Evolutionary conservation across 2,797 vertebrate genomes (phyloP).

Genomic region (Girardinus metallicus): DNA sequence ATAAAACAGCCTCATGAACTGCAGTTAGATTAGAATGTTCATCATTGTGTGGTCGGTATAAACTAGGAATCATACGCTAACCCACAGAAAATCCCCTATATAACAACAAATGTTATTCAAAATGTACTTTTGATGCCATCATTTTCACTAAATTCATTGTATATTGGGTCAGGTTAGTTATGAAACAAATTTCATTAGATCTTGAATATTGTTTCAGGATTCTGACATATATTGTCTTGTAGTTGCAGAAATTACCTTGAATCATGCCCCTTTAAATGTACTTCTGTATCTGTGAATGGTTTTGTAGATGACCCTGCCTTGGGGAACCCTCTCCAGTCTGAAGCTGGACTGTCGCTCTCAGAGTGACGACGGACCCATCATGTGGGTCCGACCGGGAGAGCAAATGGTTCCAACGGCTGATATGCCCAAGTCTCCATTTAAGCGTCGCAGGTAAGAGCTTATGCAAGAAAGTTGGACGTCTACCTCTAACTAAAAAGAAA

Average conservation of each 20-base stretch:
- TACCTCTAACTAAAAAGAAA: background rate
- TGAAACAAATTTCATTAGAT: background rate
- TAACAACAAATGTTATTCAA: background rate
- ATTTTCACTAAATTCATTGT: background rate
- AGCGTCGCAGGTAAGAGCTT: conserved; percentile 88
- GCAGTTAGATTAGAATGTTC: background rate
- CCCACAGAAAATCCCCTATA: background rate
- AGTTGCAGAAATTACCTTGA: background rate
- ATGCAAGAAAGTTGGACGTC: background rate
- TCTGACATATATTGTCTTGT: background rate
- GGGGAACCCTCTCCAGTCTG: conserved; percentile 95
- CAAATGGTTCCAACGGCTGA: conserved; percentile 99
- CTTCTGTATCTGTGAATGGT: conserved; percentile 3
- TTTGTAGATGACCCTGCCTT: conserved; percentile 94
- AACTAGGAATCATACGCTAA: background rate
- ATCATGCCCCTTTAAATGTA: background rate
- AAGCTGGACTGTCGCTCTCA: conserved; percentile 95
- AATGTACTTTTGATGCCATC: background rate
- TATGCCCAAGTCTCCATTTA: conserved; percentile 98
- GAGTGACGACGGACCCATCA: conserved; percentile 97
- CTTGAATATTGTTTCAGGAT: background rate
- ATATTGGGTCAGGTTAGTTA: background rate
- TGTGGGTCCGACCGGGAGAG: conserved; percentile 98
- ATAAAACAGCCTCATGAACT: background rate
- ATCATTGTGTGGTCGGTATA: background rate